Percentiles rank a stretch among this genome's conserved stretches.
Conservation (phyloP, 2,888 invertebrate species). For the Pyrocoelia pectoralis region DNA sequence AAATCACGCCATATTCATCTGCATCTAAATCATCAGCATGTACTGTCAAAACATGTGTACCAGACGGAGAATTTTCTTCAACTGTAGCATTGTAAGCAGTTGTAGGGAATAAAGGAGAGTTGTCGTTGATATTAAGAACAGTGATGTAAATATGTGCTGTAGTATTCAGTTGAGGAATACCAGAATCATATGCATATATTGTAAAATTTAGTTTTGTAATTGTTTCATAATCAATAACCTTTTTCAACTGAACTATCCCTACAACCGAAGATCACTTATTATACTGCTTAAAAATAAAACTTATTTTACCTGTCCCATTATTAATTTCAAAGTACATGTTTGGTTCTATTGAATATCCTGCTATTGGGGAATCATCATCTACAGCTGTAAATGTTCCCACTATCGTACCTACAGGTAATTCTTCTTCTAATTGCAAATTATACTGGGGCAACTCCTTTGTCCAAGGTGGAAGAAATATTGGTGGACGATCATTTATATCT, state of each 20-base stretch:
- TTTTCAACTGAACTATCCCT: slow-evolving; percentile 80
- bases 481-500: slow-evolving; percentile 75
- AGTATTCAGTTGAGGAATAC: slow-evolving; percentile 83
- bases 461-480: slow-evolving; percentile 78
- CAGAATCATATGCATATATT: slow-evolving; percentile 84
- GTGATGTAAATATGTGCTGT: slow-evolving; percentile 80
- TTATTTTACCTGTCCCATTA: slow-evolving; percentile 73
- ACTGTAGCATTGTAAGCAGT: slow-evolving; percentile 75
- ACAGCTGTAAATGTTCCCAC: slow-evolving; percentile 80
- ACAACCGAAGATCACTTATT: slow-evolving; percentile 23
- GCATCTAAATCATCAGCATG: slow-evolving; percentile 81
- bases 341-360: slow-evolving; percentile 75
- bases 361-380: slow-evolving; percentile 85
- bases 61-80: slow-evolving; percentile 77
- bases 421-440: slow-evolving; percentile 76
- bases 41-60: slow-evolving; percentile 76
- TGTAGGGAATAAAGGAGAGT: slow-evolving; percentile 79
- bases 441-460: slow-evolving; percentile 70
- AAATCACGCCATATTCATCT: slow-evolving; percentile 79
- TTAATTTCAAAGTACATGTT: slow-evolving; percentile 83
- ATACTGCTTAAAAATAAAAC: too few relatives aligned
- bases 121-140: slow-evolving; percentile 87
- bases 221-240: slow-evolving; percentile 85
- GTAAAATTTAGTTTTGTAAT: slow-evolving; percentile 79
- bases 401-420: slow-evolving; percentile 80